These are phyloP conservation scores for Epistrophella euchroma DNA, from an alignment of 2,888 invertebrate species.

Conservation along the genomic window DNA sequence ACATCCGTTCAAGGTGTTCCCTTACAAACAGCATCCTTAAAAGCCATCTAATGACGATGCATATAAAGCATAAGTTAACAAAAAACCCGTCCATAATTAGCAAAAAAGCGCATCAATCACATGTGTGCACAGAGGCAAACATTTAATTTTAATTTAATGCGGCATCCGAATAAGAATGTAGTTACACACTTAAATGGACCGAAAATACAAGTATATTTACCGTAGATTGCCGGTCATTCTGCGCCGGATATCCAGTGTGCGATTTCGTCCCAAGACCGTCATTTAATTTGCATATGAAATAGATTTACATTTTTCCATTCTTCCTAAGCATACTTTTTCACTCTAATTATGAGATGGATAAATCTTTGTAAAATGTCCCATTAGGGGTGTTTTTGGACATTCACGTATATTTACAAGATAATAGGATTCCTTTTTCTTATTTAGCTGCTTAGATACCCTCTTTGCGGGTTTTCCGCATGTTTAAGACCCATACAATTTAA, in stretches of 20 bases:
- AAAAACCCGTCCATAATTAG: conserved; percentile 70
- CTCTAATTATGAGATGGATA: conserved; percentile 73
- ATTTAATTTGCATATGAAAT: conserved; percentile 72
- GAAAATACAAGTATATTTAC: conserved; percentile 3
- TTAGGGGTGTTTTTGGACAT: conserved; percentile 74
- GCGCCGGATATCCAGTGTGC: conserved; percentile 56
- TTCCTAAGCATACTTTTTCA: conserved; percentile 45
- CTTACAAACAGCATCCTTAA: conserved; percentile 53
- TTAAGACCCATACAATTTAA: conserved; percentile 36
- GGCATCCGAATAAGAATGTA: conserved; percentile 20
- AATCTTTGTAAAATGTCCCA: conserved; percentile 71
- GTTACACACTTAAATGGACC: conserved; percentile 60
- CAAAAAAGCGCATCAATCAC: conserved; percentile 73
- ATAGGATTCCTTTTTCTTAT: conserved; percentile 47
- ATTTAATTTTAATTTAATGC: conserved; percentile 64
- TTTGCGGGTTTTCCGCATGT: conserved; percentile 1
- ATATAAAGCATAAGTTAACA: conserved; percentile 1
- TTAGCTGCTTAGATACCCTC: not conserved
- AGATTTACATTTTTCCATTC: conserved; percentile 62
- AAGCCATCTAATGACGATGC: conserved; percentile 53
- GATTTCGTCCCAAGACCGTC: conserved; percentile 53
- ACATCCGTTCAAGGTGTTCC: conserved; percentile 51
- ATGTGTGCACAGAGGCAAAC: conserved; percentile 41
- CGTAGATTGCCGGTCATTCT: conserved; percentile 67
- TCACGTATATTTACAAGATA: conserved; percentile 50